Conservation (phyloP, 2,113 vertebrate species). For the Tympanuchus pallidicinctus region DNA sequence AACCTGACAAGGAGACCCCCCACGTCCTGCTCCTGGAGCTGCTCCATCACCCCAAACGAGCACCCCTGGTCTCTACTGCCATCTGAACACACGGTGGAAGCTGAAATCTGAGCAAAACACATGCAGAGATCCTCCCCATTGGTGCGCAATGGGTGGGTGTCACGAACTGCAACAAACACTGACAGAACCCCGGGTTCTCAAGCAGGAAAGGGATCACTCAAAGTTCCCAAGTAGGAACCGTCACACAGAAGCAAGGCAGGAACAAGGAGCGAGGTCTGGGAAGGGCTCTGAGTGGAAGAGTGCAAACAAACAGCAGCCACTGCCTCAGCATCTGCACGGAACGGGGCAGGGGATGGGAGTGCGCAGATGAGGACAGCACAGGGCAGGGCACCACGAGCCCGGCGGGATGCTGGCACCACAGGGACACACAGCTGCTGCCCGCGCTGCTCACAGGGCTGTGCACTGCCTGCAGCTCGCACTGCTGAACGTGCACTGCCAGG, state of each 20-base stretch:
- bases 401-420: too few relatives aligned
- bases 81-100: neutral
- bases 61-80: neutral
- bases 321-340: fast-evolving
- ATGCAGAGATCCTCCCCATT: fast-evolving
- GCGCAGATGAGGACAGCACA: fast-evolving
- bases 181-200: fast-evolving
- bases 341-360: neutral
- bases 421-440: too few relatives aligned
- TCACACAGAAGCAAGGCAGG: fast-evolving
- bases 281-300: neutral
- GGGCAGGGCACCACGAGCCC: fast-evolving
- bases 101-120: neutral
- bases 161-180: fast-evolving
- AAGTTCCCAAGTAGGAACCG: neutral
- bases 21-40: neutral
- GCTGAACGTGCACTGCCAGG: fast-evolving
- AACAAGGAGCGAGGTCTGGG: neutral
- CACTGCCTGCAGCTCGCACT: too few relatives aligned
- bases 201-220: neutral
- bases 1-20: neutral
- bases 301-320: neutral
- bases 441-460: too few relatives aligned
- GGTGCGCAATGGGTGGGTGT: fast-evolving
- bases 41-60: neutral